These are phyloP conservation scores for Trogon melanurus DNA, from an alignment of 2,113 vertebrate genomes.

Conservation along the genomic window DNA sequence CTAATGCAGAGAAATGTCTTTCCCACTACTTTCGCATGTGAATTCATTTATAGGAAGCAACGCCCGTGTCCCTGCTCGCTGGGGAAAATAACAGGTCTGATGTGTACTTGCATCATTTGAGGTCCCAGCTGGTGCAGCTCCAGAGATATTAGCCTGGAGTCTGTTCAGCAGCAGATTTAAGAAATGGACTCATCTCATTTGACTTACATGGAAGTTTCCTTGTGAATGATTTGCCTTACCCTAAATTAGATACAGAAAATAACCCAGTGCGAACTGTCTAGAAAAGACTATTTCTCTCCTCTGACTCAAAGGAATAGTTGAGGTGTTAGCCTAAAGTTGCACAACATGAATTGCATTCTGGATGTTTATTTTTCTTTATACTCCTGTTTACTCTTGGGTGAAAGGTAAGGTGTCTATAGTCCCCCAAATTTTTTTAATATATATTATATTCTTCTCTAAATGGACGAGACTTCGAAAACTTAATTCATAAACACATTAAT, in stretches of 20 bases:
- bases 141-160: not conserved
- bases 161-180: not conserved
- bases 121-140: not conserved
- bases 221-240: not conserved
- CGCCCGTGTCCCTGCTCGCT: rapidly evolving
- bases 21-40: not conserved
- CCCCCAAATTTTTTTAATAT: not conserved
- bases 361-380: not conserved
- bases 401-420: not conserved
- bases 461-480: not conserved
- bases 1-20: not conserved
- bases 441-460: not conserved
- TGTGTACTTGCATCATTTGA: not conserved
- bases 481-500: not conserved
- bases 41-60: not conserved
- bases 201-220: not conserved
- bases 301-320: not conserved
- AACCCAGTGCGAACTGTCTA: not conserved
- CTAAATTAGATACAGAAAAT: not conserved
- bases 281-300: not conserved
- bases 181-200: not conserved
- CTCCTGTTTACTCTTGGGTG: not conserved
- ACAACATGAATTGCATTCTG: not conserved
- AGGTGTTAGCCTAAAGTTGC: not conserved
- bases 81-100: not conserved